phyloP scores from a whole-genome alignment of 2,888 invertebrate genomes.

The Chymomyza amoena region DNA sequence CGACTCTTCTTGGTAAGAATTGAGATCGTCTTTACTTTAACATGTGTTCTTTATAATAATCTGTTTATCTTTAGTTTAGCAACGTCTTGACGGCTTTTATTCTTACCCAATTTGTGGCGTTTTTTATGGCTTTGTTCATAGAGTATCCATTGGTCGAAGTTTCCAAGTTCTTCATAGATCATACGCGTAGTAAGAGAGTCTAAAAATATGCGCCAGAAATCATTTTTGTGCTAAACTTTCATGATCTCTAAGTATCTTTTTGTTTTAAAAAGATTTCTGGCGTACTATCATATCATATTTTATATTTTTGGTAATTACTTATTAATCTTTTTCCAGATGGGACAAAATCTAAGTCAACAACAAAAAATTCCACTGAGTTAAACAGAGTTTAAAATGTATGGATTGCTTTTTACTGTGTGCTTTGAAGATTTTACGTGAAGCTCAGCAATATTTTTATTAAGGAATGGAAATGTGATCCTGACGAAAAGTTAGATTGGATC shows the following conservation, averaged over 20 bases:
- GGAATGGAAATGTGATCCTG: no score
- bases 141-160: conserved; percentile 68
- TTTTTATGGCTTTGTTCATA: conserved; percentile 55
- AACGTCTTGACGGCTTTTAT: conserved; percentile 47
- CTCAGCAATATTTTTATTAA: no score
- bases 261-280: no score
- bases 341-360: background rate
- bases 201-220: background rate
- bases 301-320: background rate
- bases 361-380: background rate
- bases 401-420: background rate
- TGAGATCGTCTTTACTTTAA: no score
- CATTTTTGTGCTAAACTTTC: no score
- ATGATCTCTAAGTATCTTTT: no score
- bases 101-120: conserved; percentile 59
- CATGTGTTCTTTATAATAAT: background rate
- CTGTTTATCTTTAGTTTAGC: conserved; percentile 38
- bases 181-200: conserved; percentile 21
- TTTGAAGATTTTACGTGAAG: background rate
- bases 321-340: conserved; percentile 5
- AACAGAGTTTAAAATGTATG: background rate
- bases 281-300: no score
- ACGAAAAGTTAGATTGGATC: no score
- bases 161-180: conserved; percentile 26
- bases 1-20: conserved; percentile 60